A percentile compares a stretch with the other conserved stretches of the same genome.
phyloP scores from a whole-genome alignment of 2,113 vertebrate species.

The Cisticola juncidis region DNA sequence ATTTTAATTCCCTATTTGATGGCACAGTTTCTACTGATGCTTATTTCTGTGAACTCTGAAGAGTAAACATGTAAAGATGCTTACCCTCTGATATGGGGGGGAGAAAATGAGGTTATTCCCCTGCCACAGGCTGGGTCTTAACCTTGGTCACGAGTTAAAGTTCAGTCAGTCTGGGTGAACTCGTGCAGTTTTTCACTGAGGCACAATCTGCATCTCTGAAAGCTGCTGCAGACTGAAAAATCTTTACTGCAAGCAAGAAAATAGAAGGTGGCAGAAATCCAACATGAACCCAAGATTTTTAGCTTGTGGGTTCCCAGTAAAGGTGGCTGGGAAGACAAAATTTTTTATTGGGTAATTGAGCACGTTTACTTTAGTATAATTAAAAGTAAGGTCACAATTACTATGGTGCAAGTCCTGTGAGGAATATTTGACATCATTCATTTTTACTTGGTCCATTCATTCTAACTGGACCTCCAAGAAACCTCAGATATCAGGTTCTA shows the following conservation, averaged over 20 bases:
- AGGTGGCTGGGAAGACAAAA: not conserved
- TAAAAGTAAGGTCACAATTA: not conserved
- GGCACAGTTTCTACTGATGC: not conserved
- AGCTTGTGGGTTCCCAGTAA: not conserved
- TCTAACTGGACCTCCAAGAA: not conserved
- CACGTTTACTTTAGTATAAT: not conserved
- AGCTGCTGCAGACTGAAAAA: not conserved
- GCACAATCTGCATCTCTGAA: not conserved
- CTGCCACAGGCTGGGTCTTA: not conserved
- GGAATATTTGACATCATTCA: not conserved
- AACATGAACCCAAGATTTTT: not conserved
- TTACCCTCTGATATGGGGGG: not conserved
- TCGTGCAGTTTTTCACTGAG: not conserved
- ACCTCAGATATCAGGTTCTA: not conserved
- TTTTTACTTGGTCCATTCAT: not conserved
- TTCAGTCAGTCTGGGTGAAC: not conserved
- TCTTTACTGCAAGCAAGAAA: not conserved
- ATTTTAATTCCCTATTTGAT: not conserved
- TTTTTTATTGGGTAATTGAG: not conserved
- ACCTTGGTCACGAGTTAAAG: not conserved
- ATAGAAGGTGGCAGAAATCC: not conserved
- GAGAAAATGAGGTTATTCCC: not conserved
- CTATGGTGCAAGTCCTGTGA: not conserved
- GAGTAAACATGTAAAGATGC: rapidly evolving
- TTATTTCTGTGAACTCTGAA: not conserved